These are phyloP conservation scores for Lasioglossum oenotherae DNA, from an alignment of 2,888 invertebrate species.

Conservation along the genomic window DNA sequence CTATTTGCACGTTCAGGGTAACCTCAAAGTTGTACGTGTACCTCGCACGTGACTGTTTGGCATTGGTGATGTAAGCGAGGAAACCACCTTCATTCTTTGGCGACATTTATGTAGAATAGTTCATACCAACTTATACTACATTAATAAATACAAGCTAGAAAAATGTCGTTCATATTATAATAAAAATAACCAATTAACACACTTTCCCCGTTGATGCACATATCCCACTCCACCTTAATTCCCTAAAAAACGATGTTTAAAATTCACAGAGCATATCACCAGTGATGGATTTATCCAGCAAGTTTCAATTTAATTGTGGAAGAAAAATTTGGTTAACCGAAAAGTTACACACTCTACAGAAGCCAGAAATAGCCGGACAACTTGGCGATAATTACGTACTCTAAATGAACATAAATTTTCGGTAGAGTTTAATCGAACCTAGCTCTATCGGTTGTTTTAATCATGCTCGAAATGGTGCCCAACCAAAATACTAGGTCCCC, in stretches of 20 bases:
- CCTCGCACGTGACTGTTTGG: too few relatives aligned
- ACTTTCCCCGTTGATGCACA: too few relatives aligned
- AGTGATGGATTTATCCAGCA: not conserved
- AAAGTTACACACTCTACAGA: not conserved
- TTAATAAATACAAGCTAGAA: too few relatives aligned
- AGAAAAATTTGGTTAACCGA: not conserved
- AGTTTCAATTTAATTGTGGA: not conserved
- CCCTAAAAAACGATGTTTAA: not conserved
- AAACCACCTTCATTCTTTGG: too few relatives aligned
- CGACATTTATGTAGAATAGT: too few relatives aligned
- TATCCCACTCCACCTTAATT: too few relatives aligned
- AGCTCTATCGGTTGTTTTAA: not conserved
- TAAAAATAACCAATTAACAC: too few relatives aligned
- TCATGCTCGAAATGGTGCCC: not conserved
- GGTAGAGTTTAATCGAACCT: not conserved
- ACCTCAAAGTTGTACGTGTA: too few relatives aligned
- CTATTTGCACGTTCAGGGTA: too few relatives aligned
- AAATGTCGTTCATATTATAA: too few relatives aligned
- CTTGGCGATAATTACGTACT: not conserved
- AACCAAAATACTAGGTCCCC: not conserved
- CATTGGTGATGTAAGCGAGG: too few relatives aligned
- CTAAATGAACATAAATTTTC: constrained; percentile 1
- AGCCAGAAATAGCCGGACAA: not conserved
- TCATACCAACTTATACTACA: too few relatives aligned
- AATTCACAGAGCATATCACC: not conserved